Conservation (phyloP, 2,888 invertebrate species). For the Parasteatoda lunata region DNA sequence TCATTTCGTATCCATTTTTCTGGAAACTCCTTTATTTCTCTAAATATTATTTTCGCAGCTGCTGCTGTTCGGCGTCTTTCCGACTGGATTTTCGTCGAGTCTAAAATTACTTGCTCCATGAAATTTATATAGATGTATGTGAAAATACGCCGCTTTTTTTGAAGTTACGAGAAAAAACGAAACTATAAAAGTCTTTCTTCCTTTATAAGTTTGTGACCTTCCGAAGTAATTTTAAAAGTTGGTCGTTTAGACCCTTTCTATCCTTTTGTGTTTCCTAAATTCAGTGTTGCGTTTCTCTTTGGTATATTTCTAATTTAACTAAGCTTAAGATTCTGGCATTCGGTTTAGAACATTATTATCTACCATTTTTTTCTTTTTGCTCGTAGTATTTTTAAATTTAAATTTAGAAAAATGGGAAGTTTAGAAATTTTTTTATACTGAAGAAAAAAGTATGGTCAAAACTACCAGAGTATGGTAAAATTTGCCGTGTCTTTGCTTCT, state of each 20-base stretch:
- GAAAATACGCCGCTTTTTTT: constrained; percentile 23
- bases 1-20: constrained; percentile 10
- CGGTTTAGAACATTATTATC: no score
- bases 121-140: background rate
- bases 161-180: constrained; percentile 26
- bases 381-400: no score
- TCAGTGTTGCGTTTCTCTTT: constrained; percentile 13
- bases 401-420: no score
- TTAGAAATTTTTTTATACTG: no score
- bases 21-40: constrained; percentile 35
- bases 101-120: constrained; percentile 36
- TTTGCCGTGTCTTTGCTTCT: no score
- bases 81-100: constrained; percentile 45
- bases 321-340: no score
- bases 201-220: constrained; percentile 15
- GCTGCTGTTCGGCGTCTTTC: constrained; percentile 51
- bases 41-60: constrained; percentile 49
- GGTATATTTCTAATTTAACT: background rate
- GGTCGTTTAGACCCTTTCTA: constrained; percentile 22
- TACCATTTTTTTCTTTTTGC: no score
- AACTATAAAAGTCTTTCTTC: constrained; percentile 1
- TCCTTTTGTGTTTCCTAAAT: constrained; percentile 15
- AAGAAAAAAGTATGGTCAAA: no score
- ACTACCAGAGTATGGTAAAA: no score
- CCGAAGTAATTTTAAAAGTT: constrained; percentile 47